A percentile compares a stretch with the other conserved stretches of the same genome.
Conservation (phyloP, 2,797 vertebrate genomes). For the Rhabdophis nuchalis region DNA sequence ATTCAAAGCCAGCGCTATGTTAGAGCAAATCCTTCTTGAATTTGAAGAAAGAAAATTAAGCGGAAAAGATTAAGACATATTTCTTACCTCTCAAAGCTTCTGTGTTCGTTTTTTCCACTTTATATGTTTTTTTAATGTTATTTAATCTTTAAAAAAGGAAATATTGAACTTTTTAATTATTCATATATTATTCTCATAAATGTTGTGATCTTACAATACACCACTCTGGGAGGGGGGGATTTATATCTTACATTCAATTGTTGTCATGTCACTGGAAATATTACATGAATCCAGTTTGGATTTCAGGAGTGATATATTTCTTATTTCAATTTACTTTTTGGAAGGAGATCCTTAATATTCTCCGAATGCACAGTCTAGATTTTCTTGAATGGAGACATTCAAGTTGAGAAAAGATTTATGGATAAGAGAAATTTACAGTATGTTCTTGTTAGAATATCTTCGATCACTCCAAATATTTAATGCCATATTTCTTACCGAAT, state of each 20-base stretch:
- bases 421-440: background rate
- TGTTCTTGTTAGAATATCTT: background rate
- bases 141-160: conserved; percentile 73
- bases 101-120: conserved; percentile 74
- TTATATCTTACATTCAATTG: background rate
- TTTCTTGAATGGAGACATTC: background rate
- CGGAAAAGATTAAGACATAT: background rate
- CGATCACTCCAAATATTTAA: background rate
- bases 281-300: background rate
- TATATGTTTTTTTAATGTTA: conserved; percentile 84
- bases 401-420: background rate
- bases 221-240: background rate
- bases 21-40: background rate
- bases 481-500: conserved; percentile 78
- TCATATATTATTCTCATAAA: background rate
- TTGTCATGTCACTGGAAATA: background rate
- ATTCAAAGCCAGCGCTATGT: background rate
- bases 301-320: background rate
- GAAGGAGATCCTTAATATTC: background rate
- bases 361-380: background rate
- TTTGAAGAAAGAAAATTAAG: background rate
- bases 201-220: background rate
- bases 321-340: background rate
- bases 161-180: background rate
- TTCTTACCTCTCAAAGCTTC: conserved; percentile 85